phyloP scores from a whole-genome alignment of 2,888 invertebrate genomes.

The Andrena fulva region DNA sequence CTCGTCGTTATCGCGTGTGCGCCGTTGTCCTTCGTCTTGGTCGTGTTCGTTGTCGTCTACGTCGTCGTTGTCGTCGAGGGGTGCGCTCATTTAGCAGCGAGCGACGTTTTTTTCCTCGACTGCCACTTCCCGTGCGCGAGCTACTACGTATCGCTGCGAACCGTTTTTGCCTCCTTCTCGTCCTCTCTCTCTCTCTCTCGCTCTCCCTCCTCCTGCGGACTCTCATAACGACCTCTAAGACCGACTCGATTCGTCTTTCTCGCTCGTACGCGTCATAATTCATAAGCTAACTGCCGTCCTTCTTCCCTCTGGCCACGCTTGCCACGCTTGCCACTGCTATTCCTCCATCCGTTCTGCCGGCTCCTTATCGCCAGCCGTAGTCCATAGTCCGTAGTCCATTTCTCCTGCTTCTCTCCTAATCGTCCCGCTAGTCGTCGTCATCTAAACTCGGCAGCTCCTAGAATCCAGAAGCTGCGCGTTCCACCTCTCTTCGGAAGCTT shows the following conservation, averaged over 20 bases:
- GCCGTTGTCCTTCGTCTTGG: conserved; percentile 31
- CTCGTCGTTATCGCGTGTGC: conserved; percentile 57
- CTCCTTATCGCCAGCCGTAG: conserved; percentile 69
- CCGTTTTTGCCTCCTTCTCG: conserved; percentile 75
- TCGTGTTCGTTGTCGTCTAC: conserved; percentile 38
- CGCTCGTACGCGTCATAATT: conserved; percentile 81
- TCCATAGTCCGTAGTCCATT: conserved; percentile 35
- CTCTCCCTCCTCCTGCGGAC: conserved; percentile 22
- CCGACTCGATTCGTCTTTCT: conserved; percentile 79
- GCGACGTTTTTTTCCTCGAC: conserved; percentile 42
- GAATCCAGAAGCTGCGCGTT: too few species aligned
- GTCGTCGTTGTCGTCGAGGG: conserved; percentile 55
- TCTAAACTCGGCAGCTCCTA: conserved; percentile 7
- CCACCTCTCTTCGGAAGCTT: not conserved
- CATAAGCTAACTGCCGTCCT: conserved; percentile 83
- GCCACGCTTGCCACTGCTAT: conserved; percentile 49
- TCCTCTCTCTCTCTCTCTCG: conserved; percentile 23
- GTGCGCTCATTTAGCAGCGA: conserved; percentile 75
- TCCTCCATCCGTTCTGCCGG: conserved; percentile 64
- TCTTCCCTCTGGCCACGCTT: conserved; percentile 59
- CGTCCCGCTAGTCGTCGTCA: conserved; percentile 22
- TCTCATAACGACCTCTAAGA: conserved; percentile 79
- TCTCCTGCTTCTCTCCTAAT: conserved; percentile 22
- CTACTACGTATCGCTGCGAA: conserved; percentile 73
- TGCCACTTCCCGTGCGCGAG: conserved; percentile 71